phyloP scores from a whole-genome alignment of 2,113 vertebrate species.

The Panthera uncia region DNA sequence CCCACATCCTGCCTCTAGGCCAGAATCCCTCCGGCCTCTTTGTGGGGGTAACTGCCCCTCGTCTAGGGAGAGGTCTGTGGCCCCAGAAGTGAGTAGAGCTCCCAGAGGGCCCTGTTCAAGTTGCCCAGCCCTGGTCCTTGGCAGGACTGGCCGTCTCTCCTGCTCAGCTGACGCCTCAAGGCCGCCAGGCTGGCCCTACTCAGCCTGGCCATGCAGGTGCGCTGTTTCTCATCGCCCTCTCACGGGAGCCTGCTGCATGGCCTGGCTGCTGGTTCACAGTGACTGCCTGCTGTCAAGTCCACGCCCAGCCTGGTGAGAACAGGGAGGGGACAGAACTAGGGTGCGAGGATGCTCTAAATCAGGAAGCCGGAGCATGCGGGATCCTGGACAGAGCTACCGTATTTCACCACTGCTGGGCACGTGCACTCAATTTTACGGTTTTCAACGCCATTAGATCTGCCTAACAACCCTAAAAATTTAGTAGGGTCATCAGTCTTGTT shows the following conservation, averaged over 20 bases:
- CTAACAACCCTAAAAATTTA: background rate
- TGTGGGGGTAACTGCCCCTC: background rate
- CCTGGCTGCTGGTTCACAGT: background rate
- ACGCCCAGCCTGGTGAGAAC: background rate
- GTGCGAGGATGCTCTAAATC: background rate
- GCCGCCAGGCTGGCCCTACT: background rate
- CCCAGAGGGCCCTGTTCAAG: background rate
- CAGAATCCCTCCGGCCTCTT: background rate
- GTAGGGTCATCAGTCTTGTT: background rate
- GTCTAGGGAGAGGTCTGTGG: background rate
- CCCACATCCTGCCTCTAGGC: background rate
- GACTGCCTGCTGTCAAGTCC: background rate
- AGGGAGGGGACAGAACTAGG: conserved; percentile 39
- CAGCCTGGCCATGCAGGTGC: background rate
- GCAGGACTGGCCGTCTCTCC: background rate
- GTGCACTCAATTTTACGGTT: background rate
- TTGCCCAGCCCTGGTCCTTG: too few relatives aligned
- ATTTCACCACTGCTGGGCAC: background rate
- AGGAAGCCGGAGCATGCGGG: background rate
- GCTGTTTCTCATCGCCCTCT: background rate
- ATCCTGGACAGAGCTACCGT: background rate
- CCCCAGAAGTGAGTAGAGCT: background rate
- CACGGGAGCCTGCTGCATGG: rapidly evolving
- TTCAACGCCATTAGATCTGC: background rate
- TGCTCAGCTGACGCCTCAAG: background rate